phyloP scores from a whole-genome alignment of 2,888 invertebrate genomes.

The Plebejus anna region DNA sequence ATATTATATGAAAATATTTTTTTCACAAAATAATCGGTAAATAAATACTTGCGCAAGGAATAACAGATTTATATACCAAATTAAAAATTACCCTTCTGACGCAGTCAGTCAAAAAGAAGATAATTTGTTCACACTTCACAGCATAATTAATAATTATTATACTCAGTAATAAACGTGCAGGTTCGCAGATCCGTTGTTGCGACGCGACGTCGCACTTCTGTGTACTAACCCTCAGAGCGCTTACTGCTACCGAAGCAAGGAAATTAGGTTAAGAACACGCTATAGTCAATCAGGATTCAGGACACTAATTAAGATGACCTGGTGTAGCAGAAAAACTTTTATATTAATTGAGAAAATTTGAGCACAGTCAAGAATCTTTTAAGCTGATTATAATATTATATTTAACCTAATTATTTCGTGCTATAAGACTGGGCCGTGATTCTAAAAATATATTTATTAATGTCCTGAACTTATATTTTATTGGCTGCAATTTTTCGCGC shows the following conservation, averaged over 20 bases:
- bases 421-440: too few species aligned
- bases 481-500: too few species aligned
- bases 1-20: too few species aligned
- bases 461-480: too few species aligned
- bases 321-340: constrained; percentile 16
- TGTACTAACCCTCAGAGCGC: not conserved
- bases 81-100: too few species aligned
- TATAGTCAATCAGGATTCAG: constrained; percentile 15
- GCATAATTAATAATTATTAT: not conserved
- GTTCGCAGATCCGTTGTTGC: not conserved
- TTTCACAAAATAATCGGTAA: too few species aligned
- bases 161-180: not conserved
- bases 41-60: too few species aligned
- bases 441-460: too few species aligned
- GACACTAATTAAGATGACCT: constrained; percentile 10
- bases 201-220: not conserved
- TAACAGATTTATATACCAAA: too few species aligned
- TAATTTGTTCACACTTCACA: too few species aligned
- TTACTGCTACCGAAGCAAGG: not conserved
- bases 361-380: not conserved
- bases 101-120: not conserved
- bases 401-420: not conserved
- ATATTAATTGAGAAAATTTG: not conserved
- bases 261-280: constrained; percentile 3
- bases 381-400: not conserved